Percentiles rank a stretch among this genome's conserved stretches.
Evolutionary conservation across 2,888 invertebrate genomes (phyloP).

Genomic region (Amblyteles armatorius): DNA sequence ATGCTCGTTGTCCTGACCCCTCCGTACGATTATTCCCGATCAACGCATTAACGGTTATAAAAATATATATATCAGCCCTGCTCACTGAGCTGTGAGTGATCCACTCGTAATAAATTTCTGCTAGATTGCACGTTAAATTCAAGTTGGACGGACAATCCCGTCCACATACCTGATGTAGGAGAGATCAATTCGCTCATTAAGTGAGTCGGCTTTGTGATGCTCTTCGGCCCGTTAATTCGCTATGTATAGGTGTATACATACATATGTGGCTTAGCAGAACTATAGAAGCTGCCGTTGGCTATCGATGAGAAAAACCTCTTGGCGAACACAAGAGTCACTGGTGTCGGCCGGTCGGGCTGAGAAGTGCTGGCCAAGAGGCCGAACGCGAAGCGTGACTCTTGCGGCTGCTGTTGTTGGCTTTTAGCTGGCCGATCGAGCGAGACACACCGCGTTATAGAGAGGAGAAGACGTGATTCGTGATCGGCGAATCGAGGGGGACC

Average conservation of each 20-base stretch:
- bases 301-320: slow-evolving; percentile 62
- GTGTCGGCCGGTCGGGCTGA: slow-evolving; percentile 40
- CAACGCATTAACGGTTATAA: slow-evolving; percentile 44
- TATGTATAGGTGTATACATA: not conserved
- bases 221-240: slow-evolving; percentile 60
- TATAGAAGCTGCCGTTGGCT: slow-evolving; percentile 52
- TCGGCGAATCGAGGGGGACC: slow-evolving; percentile 64
- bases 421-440: slow-evolving; percentile 61
- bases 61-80: slow-evolving; percentile 29
- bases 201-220: slow-evolving; percentile 62
- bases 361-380: slow-evolving; percentile 54
- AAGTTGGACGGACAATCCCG: slow-evolving; percentile 22
- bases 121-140: slow-evolving; percentile 64
- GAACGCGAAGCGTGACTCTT: slow-evolving; percentile 65
- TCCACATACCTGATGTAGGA: slow-evolving; percentile 51
- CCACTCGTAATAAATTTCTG: slow-evolving; percentile 66
- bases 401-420: slow-evolving; percentile 56
- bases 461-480: slow-evolving; percentile 66
- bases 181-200: slow-evolving; percentile 67
- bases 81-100: slow-evolving; percentile 60
- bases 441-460: slow-evolving; percentile 45
- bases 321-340: slow-evolving; percentile 58
- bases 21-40: slow-evolving; percentile 60
- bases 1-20: slow-evolving; percentile 26
- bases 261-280: slow-evolving; percentile 19